Base-by-base conservation (phyloP, 2,113 vertebrate species). In the Calidris pugnax region DNA sequence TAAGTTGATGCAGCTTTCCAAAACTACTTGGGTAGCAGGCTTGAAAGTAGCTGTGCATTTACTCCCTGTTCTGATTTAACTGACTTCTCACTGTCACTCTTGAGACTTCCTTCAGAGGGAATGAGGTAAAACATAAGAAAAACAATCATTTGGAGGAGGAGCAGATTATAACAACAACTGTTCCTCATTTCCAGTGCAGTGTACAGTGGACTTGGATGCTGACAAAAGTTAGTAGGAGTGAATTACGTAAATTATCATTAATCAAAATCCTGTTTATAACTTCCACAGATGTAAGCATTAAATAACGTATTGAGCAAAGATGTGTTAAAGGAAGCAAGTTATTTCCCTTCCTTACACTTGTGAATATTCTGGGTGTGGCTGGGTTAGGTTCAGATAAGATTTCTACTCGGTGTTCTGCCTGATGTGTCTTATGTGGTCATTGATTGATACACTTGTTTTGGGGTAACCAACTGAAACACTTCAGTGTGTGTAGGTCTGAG, bases 351-450 rank as follows among this genome's bases (percentile, higher is more conserved):
- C 37, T 59, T 66, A 55, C 5, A 27, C 0, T 5, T 91, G 62
- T 87, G 83, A 69, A 27, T 73, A 20, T 55, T 50, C 89, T 85
- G 87, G 84, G 89, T 76, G 94, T 90, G 91, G 15, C 83, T 84
- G 75, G 19, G 8, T 75, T 71, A 21, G 51, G 73, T 85, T 68
- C 66, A 16, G 41, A 7, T 39, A 22, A 41, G 50, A 19, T 82
- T 72, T 37, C 13, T 48, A 5, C 7, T 45, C 23, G 27, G 14
- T 68, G 4, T 68, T 63, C 26, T 74, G 33, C 32, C 53, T 67
- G 45, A 20, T 57, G 47, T 69, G 23, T 28, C 33, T 56, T 60
- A 5, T 1, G 1, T 14, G 14, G 62, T 30, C 41, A 27, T 51
- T 2, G 4, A 4, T 86, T 18, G 19, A 21, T 63, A 20, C 7